Conservation (phyloP, 1,140 invertebrate genomes). For the Panagrolaimus sp. region DNA sequence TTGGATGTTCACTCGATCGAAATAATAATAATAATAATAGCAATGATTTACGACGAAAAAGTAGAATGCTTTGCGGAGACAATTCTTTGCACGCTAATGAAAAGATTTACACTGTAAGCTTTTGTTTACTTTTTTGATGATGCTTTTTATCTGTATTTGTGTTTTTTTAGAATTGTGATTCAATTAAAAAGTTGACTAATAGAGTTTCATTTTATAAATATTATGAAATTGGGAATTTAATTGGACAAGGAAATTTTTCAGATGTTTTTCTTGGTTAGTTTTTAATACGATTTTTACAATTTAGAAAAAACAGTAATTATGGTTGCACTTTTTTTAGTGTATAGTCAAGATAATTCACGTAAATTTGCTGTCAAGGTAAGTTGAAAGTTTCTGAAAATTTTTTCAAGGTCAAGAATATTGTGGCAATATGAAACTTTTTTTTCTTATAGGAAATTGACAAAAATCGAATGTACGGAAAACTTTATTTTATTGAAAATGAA, state of each 20-base stretch:
- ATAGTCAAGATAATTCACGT: constrained; percentile 19
- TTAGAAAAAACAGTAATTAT: constrained; percentile 48
- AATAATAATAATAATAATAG: constrained; percentile 24
- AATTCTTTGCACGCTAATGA: constrained; percentile 25
- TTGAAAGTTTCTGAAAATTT: constrained; percentile 17
- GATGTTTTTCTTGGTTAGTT: constrained; percentile 40
- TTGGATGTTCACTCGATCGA: constrained; percentile 29
- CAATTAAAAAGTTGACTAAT: constrained; percentile 25
- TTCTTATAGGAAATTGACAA: constrained; percentile 46
- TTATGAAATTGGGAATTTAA: constrained; percentile 38
- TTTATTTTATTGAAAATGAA: constrained; percentile 48
- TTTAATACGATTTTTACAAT: constrained; percentile 35
- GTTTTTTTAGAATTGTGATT: constrained; percentile 23
- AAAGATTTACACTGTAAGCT: constrained; percentile 30
- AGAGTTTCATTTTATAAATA: constrained; percentile 36
- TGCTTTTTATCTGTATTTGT: constrained; percentile 12
- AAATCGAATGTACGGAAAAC: constrained; percentile 39
- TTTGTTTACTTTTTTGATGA: neutral
- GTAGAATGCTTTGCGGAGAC: constrained; percentile 12
- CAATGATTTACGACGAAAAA: constrained; percentile 8
- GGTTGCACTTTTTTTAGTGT: constrained; percentile 38
- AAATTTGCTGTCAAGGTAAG: constrained; percentile 44
- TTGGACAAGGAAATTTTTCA: constrained; percentile 46
- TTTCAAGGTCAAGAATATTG: neutral
- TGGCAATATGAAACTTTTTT: neutral